Base-by-base conservation (phyloP, 2,113 vertebrate genomes). In the Xyrauchen texanus region DNA sequence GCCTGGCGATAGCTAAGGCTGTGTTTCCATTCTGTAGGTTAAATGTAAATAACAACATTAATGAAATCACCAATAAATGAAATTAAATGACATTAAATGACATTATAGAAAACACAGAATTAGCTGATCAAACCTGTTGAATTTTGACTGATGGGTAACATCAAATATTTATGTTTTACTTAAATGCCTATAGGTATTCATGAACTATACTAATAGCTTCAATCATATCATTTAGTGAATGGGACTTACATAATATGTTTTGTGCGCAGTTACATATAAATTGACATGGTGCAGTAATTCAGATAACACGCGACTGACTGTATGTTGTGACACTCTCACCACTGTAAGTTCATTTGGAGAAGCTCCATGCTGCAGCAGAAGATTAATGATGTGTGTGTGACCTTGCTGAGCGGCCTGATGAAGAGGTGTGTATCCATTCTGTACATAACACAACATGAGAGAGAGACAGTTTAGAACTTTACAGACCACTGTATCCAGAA, bases 331-430 rank as follows among this genome's bases (percentile, higher is more conserved):
- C 49, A 57, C 15, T 85, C 94, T 95, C 85, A 99, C 98, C 91
- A 95, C 89, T 15, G 98, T 99, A 89, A 99, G 94, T 74, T 99
- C 97, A 45, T 97, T 98, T 88, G 98, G 97, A 0, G 93, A 94
- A 0, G 97, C 96, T 4, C 94, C 94, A 21, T 97, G 91, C 85
- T 96, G 96, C 7, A 99, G 94, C 79, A 99, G 91, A 81, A 98
- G 87, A 5, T 98, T 99, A 90, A 99, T 98, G 87, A 99, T 94
- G 83, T 99, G 98, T 0, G 98, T 99, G 88, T 99, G 98, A 55
- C 98, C 98, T 88, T 99, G 98, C 85, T 99, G 98, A 0, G 97
- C 95, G 0, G 97, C 97, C 91, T 99, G 98, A 83, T 99, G 98
- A 52, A 99, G 92, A 0, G 97, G 93, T 0, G 97, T 98, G 85